A percentile compares a stretch with the other conserved stretches of the same genome.
phyloP scores from a whole-genome alignment of 1,140 invertebrate species.

The Papilio dardanus region DNA sequence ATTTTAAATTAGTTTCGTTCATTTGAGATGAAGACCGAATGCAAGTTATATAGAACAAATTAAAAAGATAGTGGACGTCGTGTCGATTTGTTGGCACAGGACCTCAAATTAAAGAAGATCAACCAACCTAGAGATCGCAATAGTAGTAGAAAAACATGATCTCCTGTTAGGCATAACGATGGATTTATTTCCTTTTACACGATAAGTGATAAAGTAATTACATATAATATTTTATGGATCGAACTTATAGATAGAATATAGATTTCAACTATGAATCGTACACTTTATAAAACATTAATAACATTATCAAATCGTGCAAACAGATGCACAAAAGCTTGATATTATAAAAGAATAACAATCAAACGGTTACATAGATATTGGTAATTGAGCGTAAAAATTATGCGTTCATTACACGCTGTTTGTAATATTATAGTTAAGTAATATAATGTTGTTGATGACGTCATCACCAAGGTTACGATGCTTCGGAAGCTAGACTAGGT shows the following conservation, averaged over 20 bases:
- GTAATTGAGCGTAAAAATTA: conserved; percentile 17
- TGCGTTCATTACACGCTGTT: conserved; percentile 13
- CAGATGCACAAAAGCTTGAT: neutral
- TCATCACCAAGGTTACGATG: conserved; percentile 52
- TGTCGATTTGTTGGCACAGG: too few species aligned
- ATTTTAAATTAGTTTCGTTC: neutral
- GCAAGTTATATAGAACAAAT: too few species aligned
- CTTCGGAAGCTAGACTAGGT: conserved; percentile 33
- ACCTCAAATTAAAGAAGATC: too few species aligned
- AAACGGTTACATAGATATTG: neutral
- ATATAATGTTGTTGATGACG: conserved; percentile 43
- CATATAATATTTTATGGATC: too few species aligned
- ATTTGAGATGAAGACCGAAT: too few species aligned
- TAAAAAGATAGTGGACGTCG: too few species aligned
- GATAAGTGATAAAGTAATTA: too few species aligned
- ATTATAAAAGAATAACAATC: neutral
- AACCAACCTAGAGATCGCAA: too few species aligned
- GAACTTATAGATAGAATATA: neutral
- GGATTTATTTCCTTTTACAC: too few species aligned
- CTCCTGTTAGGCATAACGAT: too few species aligned
- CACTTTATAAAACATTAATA: neutral
- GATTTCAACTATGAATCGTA: too few species aligned
- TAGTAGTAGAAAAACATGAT: too few species aligned
- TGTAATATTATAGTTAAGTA: conserved; percentile 32
- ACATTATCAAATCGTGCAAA: neutral